These are phyloP conservation scores for Picathartes gymnocephalus DNA, from an alignment of 2,113 vertebrate genomes.

Conservation along the genomic window DNA sequence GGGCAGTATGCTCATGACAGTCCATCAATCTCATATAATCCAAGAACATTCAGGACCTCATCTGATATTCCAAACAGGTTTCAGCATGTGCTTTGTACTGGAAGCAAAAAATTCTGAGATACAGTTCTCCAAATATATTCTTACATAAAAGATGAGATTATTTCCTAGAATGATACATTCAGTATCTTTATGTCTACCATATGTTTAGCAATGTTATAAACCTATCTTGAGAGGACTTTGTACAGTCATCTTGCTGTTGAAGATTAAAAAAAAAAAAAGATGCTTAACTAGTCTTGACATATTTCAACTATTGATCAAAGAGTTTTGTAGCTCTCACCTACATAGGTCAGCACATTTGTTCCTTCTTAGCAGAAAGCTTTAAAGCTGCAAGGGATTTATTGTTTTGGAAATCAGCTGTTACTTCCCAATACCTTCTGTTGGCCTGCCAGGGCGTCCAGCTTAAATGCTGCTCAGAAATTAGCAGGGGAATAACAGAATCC, in stretches of 20 bases:
- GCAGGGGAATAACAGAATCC: neutral
- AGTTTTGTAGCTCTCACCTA: neutral
- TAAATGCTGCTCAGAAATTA: neutral
- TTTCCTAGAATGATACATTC: neutral
- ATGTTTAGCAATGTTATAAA: neutral
- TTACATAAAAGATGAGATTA: neutral
- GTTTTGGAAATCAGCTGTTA: conserved; percentile 52
- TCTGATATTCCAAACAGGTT: neutral
- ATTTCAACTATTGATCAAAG: neutral
- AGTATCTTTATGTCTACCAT: conserved; percentile 13
- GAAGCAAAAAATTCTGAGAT: neutral
- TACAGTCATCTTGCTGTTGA: neutral
- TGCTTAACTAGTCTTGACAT: neutral
- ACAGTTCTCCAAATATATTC: neutral
- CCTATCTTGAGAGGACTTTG: neutral
- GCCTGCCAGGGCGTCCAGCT: conserved; percentile 21
- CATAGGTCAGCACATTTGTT: conserved; percentile 15
- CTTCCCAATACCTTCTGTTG: conserved; percentile 2
- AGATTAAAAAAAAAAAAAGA: neutral
- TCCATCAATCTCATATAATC: neutral
- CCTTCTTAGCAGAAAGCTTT: conserved; percentile 5
- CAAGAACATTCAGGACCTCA: neutral
- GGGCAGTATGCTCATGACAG: neutral
- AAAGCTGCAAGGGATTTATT: conserved; percentile 22
- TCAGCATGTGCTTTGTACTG: conserved; percentile 5